Evolutionary conservation across 53 echinoderm and acorn worm genomes (phyloP), one percentile per base, ranked within the genome.

Genomic region (Crossaster papposus): DNA sequence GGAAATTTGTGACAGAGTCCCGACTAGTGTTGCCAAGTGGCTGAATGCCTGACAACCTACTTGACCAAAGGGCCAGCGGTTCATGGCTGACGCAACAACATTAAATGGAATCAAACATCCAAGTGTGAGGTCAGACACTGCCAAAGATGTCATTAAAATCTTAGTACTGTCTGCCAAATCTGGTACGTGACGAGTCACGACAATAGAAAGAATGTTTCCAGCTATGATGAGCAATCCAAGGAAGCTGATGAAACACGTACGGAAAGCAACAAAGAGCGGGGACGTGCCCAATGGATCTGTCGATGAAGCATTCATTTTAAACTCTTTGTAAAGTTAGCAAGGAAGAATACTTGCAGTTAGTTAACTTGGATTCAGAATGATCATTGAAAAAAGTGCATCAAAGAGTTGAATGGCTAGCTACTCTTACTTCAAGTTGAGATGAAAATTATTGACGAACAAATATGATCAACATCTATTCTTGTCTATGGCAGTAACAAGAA

Each of bases 111-210:
- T 23, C 35, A 8, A 1, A 5, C 24, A 22, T 4, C 81, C 81
- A 22, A 81, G 23, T 0, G 54, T 53, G 36, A 81, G 81, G 81
- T 81, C 81, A 23, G 31, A 58, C 62, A 81, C 81, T 33, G 81
- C 81, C 81, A 81, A 30, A 28, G 73, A 72, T 72, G 85, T 83
- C 71, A 70, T 51, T 70, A 83, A 50, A 26, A 80, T 51, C 80
- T 80, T 80, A 53, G 80, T 80, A 31, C 80, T 80, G 58, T 80
- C 80, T 30, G 80, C 80, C 51, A 80, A 32, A 15, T 28, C 30
- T 14, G 80, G 26, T 2, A 54, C 80, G 4, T 54, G 80, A 53
- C 58, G 80, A 52, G 80, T 80, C 52, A 80, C 80, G 30, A 53
- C 80, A 54, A 80, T 80, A 17, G 80, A 80, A 12, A 80, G 80